These are phyloP conservation scores for Leptocoma aspasia DNA, from an alignment of 2,113 vertebrate genomes.

Conservation along the genomic window DNA sequence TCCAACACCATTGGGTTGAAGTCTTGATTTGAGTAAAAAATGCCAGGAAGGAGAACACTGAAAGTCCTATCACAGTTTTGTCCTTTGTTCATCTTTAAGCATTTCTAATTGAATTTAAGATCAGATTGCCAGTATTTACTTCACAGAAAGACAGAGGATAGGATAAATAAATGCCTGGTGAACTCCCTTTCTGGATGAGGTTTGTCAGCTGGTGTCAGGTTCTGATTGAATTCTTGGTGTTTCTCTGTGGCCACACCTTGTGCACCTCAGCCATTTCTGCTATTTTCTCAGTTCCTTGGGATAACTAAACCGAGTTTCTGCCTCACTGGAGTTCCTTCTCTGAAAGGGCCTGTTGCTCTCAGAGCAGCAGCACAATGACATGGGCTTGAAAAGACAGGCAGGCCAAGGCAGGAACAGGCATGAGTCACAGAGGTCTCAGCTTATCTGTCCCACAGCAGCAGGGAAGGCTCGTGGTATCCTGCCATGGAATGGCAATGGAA, in stretches of 20 bases:
- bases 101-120: not conserved
- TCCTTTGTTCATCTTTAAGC: not conserved
- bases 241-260: not conserved
- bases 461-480: not conserved
- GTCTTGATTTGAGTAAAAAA: not conserved
- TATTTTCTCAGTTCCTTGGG: not conserved
- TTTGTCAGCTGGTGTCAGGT: not conserved
- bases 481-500: accelerated
- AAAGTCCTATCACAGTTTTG: not conserved
- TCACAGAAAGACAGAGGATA: not conserved
- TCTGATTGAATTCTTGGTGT: not conserved
- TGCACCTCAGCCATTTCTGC: not conserved
- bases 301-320: not conserved
- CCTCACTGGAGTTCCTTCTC: not conserved
- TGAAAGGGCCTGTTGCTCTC: not conserved
- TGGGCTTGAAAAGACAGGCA: not conserved
- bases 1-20: not conserved
- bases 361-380: not conserved
- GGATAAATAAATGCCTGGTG: not conserved
- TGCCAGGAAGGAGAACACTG: not conserved
- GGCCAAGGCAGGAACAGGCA: not conserved
- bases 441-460: not conserved
- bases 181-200: not conserved
- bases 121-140: not conserved
- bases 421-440: not conserved